Conservation (phyloP, 2,113 vertebrate genomes). For the Theristicus caerulescens region DNA sequence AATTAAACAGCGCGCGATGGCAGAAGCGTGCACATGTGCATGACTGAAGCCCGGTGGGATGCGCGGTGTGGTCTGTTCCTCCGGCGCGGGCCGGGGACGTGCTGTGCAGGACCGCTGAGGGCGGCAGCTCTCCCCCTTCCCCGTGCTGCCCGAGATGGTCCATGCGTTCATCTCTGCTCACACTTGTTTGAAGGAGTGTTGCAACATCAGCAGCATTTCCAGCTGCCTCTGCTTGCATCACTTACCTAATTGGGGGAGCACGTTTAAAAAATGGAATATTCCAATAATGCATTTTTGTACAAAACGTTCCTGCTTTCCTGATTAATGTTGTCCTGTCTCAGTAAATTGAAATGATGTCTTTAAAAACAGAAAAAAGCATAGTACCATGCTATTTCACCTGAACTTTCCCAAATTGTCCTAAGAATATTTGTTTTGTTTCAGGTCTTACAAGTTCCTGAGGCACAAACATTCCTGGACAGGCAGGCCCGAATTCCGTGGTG, state of each 20-base stretch:
- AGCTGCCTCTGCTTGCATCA: background rate
- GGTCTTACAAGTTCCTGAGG: background rate
- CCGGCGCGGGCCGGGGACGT: accelerated
- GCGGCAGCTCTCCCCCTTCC: background rate
- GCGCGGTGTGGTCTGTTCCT: accelerated
- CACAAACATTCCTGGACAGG: background rate
- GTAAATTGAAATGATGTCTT: background rate
- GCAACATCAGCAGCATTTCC: background rate
- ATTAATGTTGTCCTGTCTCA: background rate
- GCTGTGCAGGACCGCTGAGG: background rate
- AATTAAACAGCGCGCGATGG: accelerated
- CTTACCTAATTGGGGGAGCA: background rate
- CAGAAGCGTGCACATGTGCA: accelerated
- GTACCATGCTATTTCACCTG: background rate
- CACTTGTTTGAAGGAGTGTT: background rate
- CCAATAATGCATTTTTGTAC: background rate
- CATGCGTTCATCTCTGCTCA: accelerated
- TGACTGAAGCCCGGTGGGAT: background rate
- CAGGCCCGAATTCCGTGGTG: accelerated
- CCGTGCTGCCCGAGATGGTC: accelerated
- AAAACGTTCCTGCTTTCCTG: background rate
- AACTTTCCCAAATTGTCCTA: background rate
- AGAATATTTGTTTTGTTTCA: background rate
- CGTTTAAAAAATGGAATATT: background rate
- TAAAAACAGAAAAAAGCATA: background rate